A percentile compares a stretch with the other conserved stretches of the same genome.
Evolutionary conservation across 2,113 vertebrate species (phyloP).

Genomic region (Echinops telfairi): DNA sequence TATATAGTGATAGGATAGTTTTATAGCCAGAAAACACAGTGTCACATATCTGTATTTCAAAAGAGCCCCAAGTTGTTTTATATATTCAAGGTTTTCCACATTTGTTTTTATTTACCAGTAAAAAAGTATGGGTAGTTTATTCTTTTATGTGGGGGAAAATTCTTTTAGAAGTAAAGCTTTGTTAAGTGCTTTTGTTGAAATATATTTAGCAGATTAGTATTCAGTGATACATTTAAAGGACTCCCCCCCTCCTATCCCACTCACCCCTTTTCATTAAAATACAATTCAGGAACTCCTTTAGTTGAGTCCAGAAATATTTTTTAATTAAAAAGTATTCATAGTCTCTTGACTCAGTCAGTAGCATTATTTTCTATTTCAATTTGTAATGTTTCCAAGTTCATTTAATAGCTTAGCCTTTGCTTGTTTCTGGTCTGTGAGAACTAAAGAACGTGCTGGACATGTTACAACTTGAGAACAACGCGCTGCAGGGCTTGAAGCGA

Average conservation of each 20-base stretch:
- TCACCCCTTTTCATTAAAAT: neutral
- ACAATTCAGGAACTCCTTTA: neutral
- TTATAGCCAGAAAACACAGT: conserved; percentile 26
- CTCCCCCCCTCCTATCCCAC: neutral
- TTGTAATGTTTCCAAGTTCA: conserved; percentile 33
- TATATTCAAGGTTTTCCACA: conserved; percentile 5
- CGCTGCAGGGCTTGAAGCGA: conserved; percentile 86
- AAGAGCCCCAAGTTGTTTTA: neutral
- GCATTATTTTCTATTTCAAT: conserved; percentile 48
- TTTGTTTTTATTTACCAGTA: conserved; percentile 44
- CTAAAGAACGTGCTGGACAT: conserved; percentile 90
- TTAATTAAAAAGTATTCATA: neutral
- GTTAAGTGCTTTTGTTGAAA: conserved; percentile 55
- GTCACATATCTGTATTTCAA: conserved; percentile 9
- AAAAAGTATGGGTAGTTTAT: neutral
- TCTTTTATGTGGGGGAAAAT: conserved; percentile 24
- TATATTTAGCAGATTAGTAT: conserved; percentile 46
- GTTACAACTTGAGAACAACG: conserved; percentile 88
- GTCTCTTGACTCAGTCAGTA: neutral
- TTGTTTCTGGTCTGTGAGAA: conserved; percentile 84
- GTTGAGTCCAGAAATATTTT: conserved; percentile 15
- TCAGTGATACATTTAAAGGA: conserved; percentile 52
- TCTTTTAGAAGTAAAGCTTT: conserved; percentile 30
- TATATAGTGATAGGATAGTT: conserved; percentile 38
- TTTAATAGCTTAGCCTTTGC: neutral